Conservation (phyloP, 2,888 invertebrate species). For the Sarcophaga variegata region DNA sequence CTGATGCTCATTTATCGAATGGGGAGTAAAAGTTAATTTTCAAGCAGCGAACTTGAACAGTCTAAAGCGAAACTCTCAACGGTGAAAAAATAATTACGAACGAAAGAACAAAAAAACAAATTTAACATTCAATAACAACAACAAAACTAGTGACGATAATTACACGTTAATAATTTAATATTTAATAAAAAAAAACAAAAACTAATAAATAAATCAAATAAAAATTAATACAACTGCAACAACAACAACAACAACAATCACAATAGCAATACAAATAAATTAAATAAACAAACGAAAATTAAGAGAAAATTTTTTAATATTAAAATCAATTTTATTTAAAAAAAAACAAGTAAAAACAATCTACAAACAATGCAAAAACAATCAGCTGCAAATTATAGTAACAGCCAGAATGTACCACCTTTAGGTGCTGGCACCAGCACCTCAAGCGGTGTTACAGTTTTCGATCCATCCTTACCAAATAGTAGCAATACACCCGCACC, state of each 20-base stretch:
- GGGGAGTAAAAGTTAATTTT: constrained; percentile 51
- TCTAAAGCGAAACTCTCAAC: constrained; percentile 56
- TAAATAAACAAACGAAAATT: background rate
- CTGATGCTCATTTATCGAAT: constrained; percentile 43
- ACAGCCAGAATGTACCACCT: constrained; percentile 33
- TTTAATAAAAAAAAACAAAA: background rate
- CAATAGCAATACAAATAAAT: background rate
- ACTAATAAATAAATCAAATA: background rate
- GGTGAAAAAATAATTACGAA: constrained; percentile 55
- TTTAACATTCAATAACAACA: constrained; percentile 13
- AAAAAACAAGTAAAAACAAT: background rate
- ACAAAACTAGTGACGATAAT: constrained; percentile 22
- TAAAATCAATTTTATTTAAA: background rate
- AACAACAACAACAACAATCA: background rate
- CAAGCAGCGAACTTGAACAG: constrained; percentile 52
- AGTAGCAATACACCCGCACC: constrained; percentile 53
- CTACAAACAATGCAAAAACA: constrained; percentile 60
- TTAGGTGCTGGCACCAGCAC: constrained; percentile 58
- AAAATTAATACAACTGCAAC: background rate
- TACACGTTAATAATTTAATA: background rate
- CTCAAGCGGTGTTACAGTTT: constrained; percentile 55
- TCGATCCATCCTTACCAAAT: constrained; percentile 15
- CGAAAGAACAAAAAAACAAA: constrained; percentile 1
- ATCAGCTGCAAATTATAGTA: constrained; percentile 53
- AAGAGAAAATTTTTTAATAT: too few species aligned